Evolutionary conservation across 2,113 vertebrate genomes (phyloP).

Genomic region (Sebastes schlegelii): DNA sequence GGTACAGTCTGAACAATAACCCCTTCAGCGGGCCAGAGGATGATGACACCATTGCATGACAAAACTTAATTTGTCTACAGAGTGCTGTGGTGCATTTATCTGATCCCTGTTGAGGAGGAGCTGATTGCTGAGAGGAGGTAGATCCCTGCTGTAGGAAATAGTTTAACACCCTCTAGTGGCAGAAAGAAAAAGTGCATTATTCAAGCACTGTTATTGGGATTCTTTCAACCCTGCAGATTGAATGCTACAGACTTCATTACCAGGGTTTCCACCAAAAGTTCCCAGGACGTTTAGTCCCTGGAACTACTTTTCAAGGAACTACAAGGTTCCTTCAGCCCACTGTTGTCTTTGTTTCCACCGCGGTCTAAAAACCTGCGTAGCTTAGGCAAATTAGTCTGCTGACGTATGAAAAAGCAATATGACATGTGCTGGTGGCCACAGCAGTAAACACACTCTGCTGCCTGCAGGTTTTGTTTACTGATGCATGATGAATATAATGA

Average conservation of each 20-base stretch:
- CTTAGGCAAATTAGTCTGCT: no score
- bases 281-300: no score
- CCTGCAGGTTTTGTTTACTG: no score
- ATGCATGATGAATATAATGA: no score
- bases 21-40: slow-evolving; percentile 35
- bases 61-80: slow-evolving; percentile 59
- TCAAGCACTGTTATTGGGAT: neutral
- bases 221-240: neutral
- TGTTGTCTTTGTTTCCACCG: no score
- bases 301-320: no score
- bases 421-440: no score
- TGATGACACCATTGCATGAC: slow-evolving; percentile 67
- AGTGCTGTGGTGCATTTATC: slow-evolving; percentile 17
- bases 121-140: neutral
- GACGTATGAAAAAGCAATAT: no score
- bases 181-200: slow-evolving; percentile 36
- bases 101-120: slow-evolving; percentile 30
- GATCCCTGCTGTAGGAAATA: slow-evolving; percentile 44
- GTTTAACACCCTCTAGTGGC: slow-evolving; percentile 74
- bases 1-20: slow-evolving; percentile 54
- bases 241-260: neutral
- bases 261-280: no score
- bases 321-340: no score
- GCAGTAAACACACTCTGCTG: no score
- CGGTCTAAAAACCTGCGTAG: no score